Conservation (phyloP, 1,140 invertebrate species). For the Ceratina japonica region DNA sequence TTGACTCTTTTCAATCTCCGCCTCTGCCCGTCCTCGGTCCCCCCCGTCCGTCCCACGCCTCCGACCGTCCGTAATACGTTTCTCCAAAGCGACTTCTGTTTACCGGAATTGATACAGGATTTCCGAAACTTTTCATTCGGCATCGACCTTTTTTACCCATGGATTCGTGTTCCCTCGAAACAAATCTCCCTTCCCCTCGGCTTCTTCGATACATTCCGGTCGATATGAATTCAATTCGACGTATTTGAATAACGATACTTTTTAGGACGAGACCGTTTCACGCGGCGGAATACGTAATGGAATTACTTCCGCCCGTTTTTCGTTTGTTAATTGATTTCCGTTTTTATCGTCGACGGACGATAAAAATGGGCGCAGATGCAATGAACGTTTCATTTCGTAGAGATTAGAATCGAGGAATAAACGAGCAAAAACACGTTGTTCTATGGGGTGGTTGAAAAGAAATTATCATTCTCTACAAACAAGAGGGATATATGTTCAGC, state of each 20-base stretch:
- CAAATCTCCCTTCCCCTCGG: neutral
- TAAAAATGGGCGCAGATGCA: neutral
- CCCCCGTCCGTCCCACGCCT: neutral
- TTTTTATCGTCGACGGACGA: neutral
- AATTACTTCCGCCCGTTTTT: neutral
- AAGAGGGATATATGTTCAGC: conserved; percentile 6
- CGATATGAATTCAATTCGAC: neutral
- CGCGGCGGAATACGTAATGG: neutral
- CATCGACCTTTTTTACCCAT: neutral
- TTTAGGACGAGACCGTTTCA: neutral
- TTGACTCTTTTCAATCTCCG: conserved; percentile 56
- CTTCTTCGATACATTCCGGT: conserved; percentile 33
- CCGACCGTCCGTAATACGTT: conserved; percentile 34
- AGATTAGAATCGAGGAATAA: conserved; percentile 3
- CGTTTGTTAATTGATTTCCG: neutral
- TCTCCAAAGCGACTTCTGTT: conserved; percentile 43
- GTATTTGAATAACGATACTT: no score
- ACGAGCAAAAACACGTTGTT: neutral
- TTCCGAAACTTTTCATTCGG: conserved; percentile 22
- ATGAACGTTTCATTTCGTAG: neutral
- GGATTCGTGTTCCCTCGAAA: neutral
- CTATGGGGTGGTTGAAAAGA: neutral
- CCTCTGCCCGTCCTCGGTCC: neutral
- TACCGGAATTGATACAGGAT: conserved; percentile 38
- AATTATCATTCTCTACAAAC: neutral